Evolutionary conservation across 2,888 invertebrate genomes (phyloP), one percentile per base, ranked within the genome.

Genomic region (Erebia aethiops): DNA sequence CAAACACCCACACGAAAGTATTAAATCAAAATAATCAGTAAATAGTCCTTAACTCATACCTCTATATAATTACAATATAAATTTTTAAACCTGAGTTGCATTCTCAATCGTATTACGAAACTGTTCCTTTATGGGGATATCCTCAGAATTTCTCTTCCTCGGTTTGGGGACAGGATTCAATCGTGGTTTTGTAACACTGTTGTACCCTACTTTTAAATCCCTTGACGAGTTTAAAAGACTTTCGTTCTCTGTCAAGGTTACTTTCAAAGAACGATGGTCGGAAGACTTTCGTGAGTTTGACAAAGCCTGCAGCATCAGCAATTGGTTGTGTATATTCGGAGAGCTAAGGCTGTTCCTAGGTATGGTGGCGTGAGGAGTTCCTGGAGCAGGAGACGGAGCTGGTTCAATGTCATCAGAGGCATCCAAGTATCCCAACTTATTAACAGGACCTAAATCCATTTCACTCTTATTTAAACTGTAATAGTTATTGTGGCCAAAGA

Each of bases 401-500:
- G 90, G 92, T 69, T 94, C 90, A 2, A 88, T 77, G 69, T 92
- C 93, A 76, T 94, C 95, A 74, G 89, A 88, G n/a, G 79, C 71
- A 43, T 94, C 94, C 64, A 92, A 89, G 51, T 91, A 92, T 10
- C 89, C 89, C 0, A 87, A 82, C 92, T 79, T 95, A 81, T 81
- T 93, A 80, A 80, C 93, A 78, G 95, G 95, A 86, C 84, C 92
- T 75, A 94, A 88, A 73, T 94, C 93, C 80, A 94, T 94, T 65
- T 95, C 95, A 65, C 95, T 94, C 85, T 97, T 97, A 82, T 97
- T 97, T 72, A 98, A 85, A 75, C 97, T 97, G 69, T 96, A 93
- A 63, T 95, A 95, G 41, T 96, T 97, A 69, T 97, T 97, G 70
- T 97, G 96, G 0, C 96, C 96, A n/a, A 98, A 97, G n/a, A 97